phyloP scores from a whole-genome alignment of 2,113 vertebrate species.

The Raja brachyura region DNA sequence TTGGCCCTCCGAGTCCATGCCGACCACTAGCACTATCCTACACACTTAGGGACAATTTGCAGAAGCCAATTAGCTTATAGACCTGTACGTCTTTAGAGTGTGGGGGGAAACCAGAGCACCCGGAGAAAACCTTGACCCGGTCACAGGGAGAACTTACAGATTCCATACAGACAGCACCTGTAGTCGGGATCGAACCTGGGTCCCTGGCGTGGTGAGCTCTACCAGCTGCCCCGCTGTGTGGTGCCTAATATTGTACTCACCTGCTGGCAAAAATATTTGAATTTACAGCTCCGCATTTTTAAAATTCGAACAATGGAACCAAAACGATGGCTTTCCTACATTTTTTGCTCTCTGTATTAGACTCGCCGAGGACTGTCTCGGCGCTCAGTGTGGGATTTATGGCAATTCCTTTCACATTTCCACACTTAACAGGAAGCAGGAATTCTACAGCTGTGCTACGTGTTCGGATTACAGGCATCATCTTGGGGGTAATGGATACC shows the following conservation, averaged over 20 bases:
- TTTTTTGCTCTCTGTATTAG: background rate
- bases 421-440: slow-evolving; percentile 35
- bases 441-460: slow-evolving; percentile 12
- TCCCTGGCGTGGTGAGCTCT: too few species aligned
- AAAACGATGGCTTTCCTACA: background rate
- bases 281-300: background rate
- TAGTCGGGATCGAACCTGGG: too few species aligned
- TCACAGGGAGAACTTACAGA: too few species aligned
- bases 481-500: slow-evolving; percentile 11
- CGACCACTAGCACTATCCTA: too few species aligned
- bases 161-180: too few species aligned
- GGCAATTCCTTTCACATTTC: slow-evolving; percentile 2
- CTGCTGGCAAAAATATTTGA: background rate
- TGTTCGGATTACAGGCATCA: slow-evolving; percentile 13
- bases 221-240: too few species aligned
- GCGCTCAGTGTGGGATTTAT: background rate
- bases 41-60: too few species aligned
- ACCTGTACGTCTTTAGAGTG: too few species aligned
- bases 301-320: background rate
- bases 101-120: too few species aligned
- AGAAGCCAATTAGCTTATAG: too few species aligned
- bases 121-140: too few species aligned
- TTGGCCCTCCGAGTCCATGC: too few species aligned
- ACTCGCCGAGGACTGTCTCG: background rate
- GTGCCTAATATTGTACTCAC: background rate